Evolutionary conservation across 2,113 vertebrate genomes (phyloP).

Genomic region (Bothrops jararaca): DNA sequence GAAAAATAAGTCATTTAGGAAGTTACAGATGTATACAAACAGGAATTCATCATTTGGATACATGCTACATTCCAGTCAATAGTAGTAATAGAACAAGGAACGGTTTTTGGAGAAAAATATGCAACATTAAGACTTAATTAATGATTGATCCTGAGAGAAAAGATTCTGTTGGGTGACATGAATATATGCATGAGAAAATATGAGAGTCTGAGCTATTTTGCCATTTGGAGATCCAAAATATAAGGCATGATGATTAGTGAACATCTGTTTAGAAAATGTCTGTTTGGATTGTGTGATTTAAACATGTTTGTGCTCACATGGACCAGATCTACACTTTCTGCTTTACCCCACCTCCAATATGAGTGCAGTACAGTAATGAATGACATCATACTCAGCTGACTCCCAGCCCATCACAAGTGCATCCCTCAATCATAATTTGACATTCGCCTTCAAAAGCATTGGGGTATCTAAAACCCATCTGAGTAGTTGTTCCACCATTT

Average conservation of each 20-base stretch:
- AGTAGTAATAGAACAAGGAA: neutral
- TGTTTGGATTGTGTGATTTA: neutral
- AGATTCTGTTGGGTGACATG: neutral
- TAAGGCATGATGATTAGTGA: neutral
- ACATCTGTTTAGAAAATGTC: neutral
- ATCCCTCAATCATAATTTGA: neutral
- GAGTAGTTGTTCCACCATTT: neutral
- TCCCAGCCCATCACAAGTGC: neutral
- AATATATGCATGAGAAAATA: neutral
- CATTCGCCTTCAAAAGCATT: neutral
- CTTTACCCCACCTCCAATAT: neutral
- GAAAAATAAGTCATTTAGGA: neutral
- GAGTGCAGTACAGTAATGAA: neutral
- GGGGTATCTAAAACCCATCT: neutral
- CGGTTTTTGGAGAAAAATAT: neutral
- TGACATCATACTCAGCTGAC: neutral
- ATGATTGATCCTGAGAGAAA: neutral
- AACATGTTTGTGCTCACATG: neutral
- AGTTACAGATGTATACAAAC: neutral
- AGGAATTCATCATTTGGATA: neutral
- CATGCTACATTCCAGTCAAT: neutral
- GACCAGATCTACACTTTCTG: neutral
- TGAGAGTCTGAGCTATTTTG: neutral
- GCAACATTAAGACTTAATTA: neutral
- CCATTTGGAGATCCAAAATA: neutral